Evolutionary conservation across 1,140 invertebrate genomes (phyloP), one percentile per base, ranked within the genome.

Genomic region (Bombus fervidus): DNA sequence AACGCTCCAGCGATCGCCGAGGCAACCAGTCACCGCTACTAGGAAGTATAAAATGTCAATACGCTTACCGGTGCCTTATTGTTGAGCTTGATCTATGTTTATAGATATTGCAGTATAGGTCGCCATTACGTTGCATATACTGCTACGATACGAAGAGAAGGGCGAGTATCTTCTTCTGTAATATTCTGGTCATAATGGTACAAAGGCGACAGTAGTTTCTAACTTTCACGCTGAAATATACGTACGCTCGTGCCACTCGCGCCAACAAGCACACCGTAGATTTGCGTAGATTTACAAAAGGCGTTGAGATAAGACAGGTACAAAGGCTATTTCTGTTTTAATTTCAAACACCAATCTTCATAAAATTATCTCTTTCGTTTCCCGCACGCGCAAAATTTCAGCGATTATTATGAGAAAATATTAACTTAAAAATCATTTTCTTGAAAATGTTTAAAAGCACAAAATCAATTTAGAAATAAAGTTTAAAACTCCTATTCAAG

Each of bases 21-120:
- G 91, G 90, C 89, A 90, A 87, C 87, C 87, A 89, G 81, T 92
- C 91, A 87, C 83, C 68, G 57, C 37, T 22, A 73, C 75, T 86
- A 86, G 87, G 76, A 90, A 90, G 87, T 91, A 93, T 91, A 92
- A 92, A 93, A 91, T 92, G 92, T 92, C 93, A 93, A 93, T 94
- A 93, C 93, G 89, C 88, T 93, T 91, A 91, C 93, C 92, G 89
- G 87, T 79, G 39, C 75, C 75, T 89, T 83, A 93, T 93, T 94
- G 92, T 94, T 86, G 89, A 75, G 78, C 90, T 90, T 93, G 93
- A 94, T 93, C 88, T 93, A 94, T 90, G 90, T 90, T 91, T 89
- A 92, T 91, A 89, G 87, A 75, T 89, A 87, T 87, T 81, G 87
- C 86, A 76, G 72, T 66, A 64, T 76, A 76, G 84, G 43, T 79